Conservation (phyloP, 2,113 vertebrate species). For the Antigone vipio region DNA sequence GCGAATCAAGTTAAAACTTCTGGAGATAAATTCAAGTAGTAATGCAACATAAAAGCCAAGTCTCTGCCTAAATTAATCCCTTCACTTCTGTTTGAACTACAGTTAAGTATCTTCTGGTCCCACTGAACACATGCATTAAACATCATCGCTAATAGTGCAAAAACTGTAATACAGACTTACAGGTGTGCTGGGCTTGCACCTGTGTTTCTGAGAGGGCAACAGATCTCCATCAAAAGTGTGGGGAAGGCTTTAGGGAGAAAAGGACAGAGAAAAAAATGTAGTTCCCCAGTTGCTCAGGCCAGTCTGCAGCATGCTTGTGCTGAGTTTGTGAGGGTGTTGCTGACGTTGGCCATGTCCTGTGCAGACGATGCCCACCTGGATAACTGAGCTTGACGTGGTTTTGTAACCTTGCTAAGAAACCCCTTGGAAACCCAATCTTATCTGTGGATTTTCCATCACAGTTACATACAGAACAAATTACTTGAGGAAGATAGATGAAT, state of each 20-base stretch:
- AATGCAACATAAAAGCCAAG: neutral
- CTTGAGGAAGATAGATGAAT: neutral
- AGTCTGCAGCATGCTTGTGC: neutral
- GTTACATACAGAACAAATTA: neutral
- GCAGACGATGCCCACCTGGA: neutral
- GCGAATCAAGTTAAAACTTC: neutral
- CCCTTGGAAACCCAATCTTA: neutral
- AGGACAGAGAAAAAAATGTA: neutral
- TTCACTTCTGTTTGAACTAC: neutral
- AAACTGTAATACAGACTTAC: neutral
- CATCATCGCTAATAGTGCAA: neutral
- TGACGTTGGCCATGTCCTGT: rapidly evolving
- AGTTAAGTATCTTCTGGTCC: neutral
- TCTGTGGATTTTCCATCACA: neutral
- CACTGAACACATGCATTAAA: neutral
- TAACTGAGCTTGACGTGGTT: neutral
- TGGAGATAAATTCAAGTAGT: neutral
- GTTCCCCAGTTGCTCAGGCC: neutral
- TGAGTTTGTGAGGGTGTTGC: neutral
- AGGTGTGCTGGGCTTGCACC: neutral
- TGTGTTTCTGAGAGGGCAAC: neutral
- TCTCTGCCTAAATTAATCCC: neutral
- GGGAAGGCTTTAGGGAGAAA: neutral
- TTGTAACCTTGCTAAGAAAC: neutral
- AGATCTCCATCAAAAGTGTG: neutral